Evolutionary conservation across 2,113 vertebrate genomes (phyloP).

Genomic region (Chauna torquata): DNA sequence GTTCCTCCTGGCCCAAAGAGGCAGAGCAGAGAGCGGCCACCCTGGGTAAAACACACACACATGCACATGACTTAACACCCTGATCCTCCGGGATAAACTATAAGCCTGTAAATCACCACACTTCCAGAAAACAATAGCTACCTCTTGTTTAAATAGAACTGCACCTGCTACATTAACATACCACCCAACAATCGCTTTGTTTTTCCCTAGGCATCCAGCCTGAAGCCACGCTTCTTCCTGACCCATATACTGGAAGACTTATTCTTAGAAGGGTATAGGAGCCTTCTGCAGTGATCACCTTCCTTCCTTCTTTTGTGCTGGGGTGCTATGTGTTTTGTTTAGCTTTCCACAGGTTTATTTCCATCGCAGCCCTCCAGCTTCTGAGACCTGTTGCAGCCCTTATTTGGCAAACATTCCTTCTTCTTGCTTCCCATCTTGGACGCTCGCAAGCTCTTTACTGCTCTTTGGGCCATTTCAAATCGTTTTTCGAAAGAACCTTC

Average conservation of each 20-base stretch:
- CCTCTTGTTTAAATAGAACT: slow-evolving; percentile 80
- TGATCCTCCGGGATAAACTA: slow-evolving; percentile 62
- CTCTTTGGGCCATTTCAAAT: neutral
- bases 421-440: slow-evolving; percentile 60
- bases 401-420: slow-evolving; percentile 54
- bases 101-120: slow-evolving; percentile 72
- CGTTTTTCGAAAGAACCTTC: slow-evolving; percentile 55
- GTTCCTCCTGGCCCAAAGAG: neutral
- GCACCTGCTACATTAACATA: slow-evolving; percentile 82
- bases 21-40: neutral
- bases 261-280: slow-evolving; percentile 81
- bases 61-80: slow-evolving; percentile 49
- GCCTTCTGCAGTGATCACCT: slow-evolving; percentile 70
- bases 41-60: slow-evolving; percentile 43
- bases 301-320: slow-evolving; percentile 87
- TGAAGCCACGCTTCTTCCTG: slow-evolving; percentile 80
- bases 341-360: slow-evolving; percentile 82
- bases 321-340: slow-evolving; percentile 66
- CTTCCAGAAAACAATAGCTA: slow-evolving; percentile 79
- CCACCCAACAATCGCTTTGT: slow-evolving; percentile 80
- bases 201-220: slow-evolving; percentile 71
- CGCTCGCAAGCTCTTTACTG: neutral
- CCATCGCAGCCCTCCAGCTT: slow-evolving; percentile 62
- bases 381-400: slow-evolving; percentile 32
- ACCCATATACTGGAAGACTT: slow-evolving; percentile 73